A percentile compares a stretch with the other conserved stretches of the same genome.
Evolutionary conservation across 1,140 invertebrate species (phyloP).

Genomic region (Belonocnema kinseyi): DNA sequence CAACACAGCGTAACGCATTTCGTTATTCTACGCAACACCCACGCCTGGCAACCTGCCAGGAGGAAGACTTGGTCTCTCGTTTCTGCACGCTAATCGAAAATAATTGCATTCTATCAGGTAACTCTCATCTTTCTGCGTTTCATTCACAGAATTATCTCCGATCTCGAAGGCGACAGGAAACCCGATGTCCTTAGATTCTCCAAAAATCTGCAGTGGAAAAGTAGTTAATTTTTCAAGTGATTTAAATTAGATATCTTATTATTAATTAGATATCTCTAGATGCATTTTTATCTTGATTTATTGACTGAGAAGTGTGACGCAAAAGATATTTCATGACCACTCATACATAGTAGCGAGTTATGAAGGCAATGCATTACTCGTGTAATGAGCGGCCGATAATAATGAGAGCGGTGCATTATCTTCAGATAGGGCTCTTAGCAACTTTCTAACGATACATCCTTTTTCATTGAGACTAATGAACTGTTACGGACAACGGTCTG

Average conservation of each 20-base stretch:
- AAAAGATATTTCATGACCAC: background rate
- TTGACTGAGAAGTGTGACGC: background rate
- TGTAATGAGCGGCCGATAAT: slow-evolving; percentile 8
- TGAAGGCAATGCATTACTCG: slow-evolving; percentile 1
- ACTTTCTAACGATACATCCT: slow-evolving; percentile 33
- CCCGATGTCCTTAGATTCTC: background rate
- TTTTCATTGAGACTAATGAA: slow-evolving; percentile 40
- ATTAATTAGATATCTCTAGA: background rate
- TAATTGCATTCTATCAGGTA: slow-evolving; percentile 48
- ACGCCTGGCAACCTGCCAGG: slow-evolving; percentile 49
- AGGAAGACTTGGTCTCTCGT: slow-evolving; percentile 29
- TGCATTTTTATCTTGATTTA: background rate
- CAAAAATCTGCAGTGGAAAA: background rate
- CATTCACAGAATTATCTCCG: slow-evolving; percentile 21
- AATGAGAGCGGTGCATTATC: slow-evolving; percentile 16
- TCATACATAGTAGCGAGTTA: background rate
- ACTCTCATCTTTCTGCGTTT: slow-evolving; percentile 8
- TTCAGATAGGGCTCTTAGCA: slow-evolving; percentile 15
- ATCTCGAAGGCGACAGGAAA: background rate
- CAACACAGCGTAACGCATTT: slow-evolving; percentile 43
- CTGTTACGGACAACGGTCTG: slow-evolving; percentile 30
- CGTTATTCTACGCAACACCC: slow-evolving; percentile 51
- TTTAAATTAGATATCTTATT: background rate
- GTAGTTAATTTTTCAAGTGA: background rate
- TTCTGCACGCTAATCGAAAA: slow-evolving; percentile 55